Evolutionary conservation across 2,888 invertebrate species (phyloP).

Genomic region (Cyrtodaria siliqua): DNA sequence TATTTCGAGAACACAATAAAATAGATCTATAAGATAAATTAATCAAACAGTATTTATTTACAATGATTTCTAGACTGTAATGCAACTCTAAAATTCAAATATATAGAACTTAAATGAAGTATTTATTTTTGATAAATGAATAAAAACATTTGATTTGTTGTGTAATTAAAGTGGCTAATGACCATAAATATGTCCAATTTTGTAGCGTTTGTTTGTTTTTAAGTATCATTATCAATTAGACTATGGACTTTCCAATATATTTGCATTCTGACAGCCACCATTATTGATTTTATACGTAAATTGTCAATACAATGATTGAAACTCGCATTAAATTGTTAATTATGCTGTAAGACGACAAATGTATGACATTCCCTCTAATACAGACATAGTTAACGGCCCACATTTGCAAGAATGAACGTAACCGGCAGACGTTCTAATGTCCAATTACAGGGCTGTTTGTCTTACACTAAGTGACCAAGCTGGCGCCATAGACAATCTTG

Average conservation of each 20-base stretch:
- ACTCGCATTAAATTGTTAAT: slow-evolving; percentile 11
- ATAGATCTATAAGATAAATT: no score
- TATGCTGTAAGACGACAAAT: slow-evolving; percentile 27
- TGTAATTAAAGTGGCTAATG: no score
- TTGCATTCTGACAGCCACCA: slow-evolving; percentile 3
- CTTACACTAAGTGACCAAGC: background rate
- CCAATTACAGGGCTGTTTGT: no score
- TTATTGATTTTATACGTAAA: slow-evolving; percentile 23
- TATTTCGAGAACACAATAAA: no score
- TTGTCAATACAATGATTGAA: slow-evolving; percentile 27
- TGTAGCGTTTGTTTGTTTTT: background rate
- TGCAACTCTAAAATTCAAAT: no score
- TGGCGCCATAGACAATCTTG: background rate
- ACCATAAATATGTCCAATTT: no score
- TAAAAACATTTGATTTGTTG: no score
- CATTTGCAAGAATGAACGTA: background rate
- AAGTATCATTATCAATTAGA: background rate
- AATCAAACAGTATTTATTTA: no score
- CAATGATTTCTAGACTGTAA: no score
- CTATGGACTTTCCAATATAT: background rate
- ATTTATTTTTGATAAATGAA: no score
- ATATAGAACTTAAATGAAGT: no score
- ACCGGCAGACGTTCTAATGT: background rate
- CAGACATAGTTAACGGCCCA: slow-evolving; percentile 1
- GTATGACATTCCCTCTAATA: slow-evolving; percentile 6